These are phyloP conservation scores for Drosophila takahashii DNA, from an alignment of 1,140 invertebrate species.

Conservation along the genomic window DNA sequence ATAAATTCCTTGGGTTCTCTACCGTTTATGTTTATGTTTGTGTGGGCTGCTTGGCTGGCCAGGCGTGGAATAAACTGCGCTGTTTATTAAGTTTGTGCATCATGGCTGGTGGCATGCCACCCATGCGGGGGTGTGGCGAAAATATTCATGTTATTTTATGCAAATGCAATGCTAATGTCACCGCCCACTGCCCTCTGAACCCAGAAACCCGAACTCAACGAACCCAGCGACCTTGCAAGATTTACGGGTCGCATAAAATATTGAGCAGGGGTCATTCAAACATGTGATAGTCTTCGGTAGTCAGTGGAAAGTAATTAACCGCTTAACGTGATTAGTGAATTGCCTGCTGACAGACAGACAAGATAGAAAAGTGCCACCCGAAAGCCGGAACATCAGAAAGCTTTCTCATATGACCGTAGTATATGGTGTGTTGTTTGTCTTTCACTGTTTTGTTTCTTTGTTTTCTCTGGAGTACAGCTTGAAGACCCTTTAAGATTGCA, in stretches of 20 bases:
- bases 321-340: slow-evolving; percentile 66
- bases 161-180: slow-evolving; percentile 69
- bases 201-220: not conserved
- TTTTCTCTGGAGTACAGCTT: slow-evolving; percentile 12
- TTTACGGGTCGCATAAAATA: slow-evolving; percentile 43
- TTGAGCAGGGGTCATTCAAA: slow-evolving; percentile 48
- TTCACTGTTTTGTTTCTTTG: slow-evolving; percentile 15
- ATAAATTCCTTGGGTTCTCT: slow-evolving; percentile 36
- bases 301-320: slow-evolving; percentile 60
- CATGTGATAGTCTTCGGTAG: slow-evolving; percentile 6
- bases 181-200: not conserved
- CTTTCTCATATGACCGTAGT: slow-evolving; percentile 49
- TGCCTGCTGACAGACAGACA: slow-evolving; percentile 10
- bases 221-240: slow-evolving; percentile 38
- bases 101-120: not conserved
- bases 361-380: slow-evolving; percentile 23
- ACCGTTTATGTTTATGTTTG: slow-evolving; percentile 1
- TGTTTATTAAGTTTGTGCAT: slow-evolving; percentile 75
- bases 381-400: slow-evolving; percentile 37
- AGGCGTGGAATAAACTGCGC: slow-evolving; percentile 46
- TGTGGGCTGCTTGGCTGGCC: slow-evolving; percentile 22
- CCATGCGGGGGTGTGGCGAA: slow-evolving; percentile 24
- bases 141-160: slow-evolving; percentile 67
- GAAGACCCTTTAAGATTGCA: slow-evolving; percentile 57
- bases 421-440: slow-evolving; percentile 12